Percentiles rank a stretch among this genome's conserved stretches.
Evolutionary conservation across 2,888 invertebrate species (phyloP).

Genomic region (Melanophora roralis): DNA sequence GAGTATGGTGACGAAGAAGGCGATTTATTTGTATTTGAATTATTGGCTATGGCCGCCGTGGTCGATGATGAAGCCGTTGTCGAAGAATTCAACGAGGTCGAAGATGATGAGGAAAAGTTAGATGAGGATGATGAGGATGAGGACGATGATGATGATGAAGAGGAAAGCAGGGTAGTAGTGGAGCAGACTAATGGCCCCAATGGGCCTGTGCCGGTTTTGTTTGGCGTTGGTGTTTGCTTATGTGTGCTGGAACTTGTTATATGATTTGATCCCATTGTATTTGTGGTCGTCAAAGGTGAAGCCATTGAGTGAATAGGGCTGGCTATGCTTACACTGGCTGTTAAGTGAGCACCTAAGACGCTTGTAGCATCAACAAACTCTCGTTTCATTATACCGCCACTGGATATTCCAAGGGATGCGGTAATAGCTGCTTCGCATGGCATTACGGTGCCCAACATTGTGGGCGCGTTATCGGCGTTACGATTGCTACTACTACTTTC

Average conservation of each 20-base stretch:
- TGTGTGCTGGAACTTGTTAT: slow-evolving; percentile 61
- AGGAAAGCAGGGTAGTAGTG: slow-evolving; percentile 39
- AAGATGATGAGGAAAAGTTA: slow-evolving; percentile 65
- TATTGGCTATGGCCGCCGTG: slow-evolving; percentile 72
- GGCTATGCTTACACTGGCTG: slow-evolving; percentile 63
- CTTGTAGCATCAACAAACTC: slow-evolving; percentile 74
- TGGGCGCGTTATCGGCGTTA: slow-evolving; percentile 68
- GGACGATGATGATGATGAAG: slow-evolving; percentile 67
- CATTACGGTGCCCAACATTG: slow-evolving; percentile 77
- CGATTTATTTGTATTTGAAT: slow-evolving; percentile 73
- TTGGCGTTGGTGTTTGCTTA: slow-evolving; percentile 49
- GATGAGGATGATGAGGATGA: slow-evolving; percentile 72
- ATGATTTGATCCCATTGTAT: slow-evolving; percentile 46
- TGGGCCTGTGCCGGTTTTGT: slow-evolving; percentile 24
- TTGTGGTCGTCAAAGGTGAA: slow-evolving; percentile 55
- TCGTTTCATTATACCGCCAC: slow-evolving; percentile 72
- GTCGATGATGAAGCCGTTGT: slow-evolving; percentile 72
- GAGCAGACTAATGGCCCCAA: slow-evolving; percentile 46
- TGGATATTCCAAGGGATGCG: slow-evolving; percentile 71
- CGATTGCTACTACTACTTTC: slow-evolving; percentile 65
- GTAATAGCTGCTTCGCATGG: slow-evolving; percentile 77
- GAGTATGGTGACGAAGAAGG: slow-evolving; percentile 65
- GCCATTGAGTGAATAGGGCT: slow-evolving; percentile 63
- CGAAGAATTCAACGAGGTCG: slow-evolving; percentile 66
- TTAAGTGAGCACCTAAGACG: slow-evolving; percentile 68